phyloP scores from a whole-genome alignment of 2,888 invertebrate genomes.

The Clanis bilineata region DNA sequence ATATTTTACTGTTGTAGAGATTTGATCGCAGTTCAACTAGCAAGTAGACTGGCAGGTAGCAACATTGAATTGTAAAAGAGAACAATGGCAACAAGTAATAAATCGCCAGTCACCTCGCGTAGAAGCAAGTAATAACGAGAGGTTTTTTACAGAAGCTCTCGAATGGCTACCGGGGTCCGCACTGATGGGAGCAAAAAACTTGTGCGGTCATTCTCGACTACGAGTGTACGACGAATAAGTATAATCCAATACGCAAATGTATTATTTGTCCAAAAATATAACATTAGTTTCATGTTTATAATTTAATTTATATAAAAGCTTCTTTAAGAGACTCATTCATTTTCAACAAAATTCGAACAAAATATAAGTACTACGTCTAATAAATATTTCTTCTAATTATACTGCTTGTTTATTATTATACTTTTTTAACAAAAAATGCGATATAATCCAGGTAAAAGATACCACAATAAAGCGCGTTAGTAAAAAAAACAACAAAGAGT shows the following conservation, averaged over 20 bases:
- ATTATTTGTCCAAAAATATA: not conserved
- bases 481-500: too few species aligned
- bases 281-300: too few species aligned
- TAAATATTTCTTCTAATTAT: too few species aligned
- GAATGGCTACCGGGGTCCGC: conserved; percentile 59
- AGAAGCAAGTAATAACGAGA: conserved; percentile 45
- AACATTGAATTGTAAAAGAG: conserved; percentile 21
- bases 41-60: not conserved
- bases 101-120: conserved; percentile 51
- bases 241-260: conserved; percentile 26
- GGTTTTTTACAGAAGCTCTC: conserved; percentile 49
- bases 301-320: too few species aligned
- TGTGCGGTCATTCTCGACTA: conserved; percentile 48
- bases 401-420: too few species aligned
- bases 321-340: too few species aligned
- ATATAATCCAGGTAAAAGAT: too few species aligned
- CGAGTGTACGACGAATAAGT: conserved; percentile 42
- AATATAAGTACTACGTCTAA: too few species aligned
- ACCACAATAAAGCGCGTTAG: too few species aligned
- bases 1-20: not conserved
- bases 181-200: conserved; percentile 59
- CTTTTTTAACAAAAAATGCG: too few species aligned
- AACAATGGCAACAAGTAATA: conserved; percentile 45
- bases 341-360: too few species aligned
- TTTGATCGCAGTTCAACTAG: too few species aligned